These are phyloP conservation scores for Heteractis magnifica DNA, from an alignment of 92 coral and sea anemone genomes.

Conservation along the genomic window DNA sequence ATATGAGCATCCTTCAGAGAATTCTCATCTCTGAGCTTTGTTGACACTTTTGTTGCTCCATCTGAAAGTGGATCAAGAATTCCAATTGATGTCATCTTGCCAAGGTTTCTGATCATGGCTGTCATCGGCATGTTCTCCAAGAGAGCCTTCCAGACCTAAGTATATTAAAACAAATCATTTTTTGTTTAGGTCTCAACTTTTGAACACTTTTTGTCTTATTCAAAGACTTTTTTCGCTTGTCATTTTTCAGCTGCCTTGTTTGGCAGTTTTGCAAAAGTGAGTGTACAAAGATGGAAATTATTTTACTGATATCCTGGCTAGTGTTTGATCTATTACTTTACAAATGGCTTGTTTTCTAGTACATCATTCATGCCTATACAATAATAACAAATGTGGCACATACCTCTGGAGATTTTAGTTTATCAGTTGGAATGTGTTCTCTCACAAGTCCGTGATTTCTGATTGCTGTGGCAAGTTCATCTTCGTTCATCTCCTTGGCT, in stretches of 20 bases:
- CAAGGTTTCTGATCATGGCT: conserved; percentile 95
- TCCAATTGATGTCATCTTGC: conserved; percentile 86
- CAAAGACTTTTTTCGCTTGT: too few species aligned
- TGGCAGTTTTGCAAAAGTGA: too few species aligned
- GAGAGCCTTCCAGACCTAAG: conserved; percentile 90
- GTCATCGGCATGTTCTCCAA: conserved; percentile 94
- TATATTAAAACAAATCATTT: not conserved
- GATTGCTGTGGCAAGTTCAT: conserved; percentile 57
- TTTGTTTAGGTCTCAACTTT: not conserved
- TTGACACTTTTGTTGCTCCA: conserved; percentile 59
- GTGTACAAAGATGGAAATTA: too few species aligned
- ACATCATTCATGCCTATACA: too few species aligned
- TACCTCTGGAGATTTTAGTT: not conserved
- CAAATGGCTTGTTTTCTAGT: too few species aligned
- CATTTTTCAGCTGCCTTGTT: too few species aligned
- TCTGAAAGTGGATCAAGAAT: conserved; percentile 56
- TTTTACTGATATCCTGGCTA: too few species aligned
- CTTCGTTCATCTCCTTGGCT: conserved; percentile 65
- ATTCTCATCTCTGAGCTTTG: conserved; percentile 38
- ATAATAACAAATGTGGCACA: not conserved
- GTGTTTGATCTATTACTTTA: too few species aligned
- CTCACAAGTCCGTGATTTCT: conserved; percentile 65
- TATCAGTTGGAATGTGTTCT: conserved; percentile 42
- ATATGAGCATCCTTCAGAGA: conserved; percentile 71
- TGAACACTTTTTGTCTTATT: not conserved